Evolutionary conservation across 2,113 vertebrate genomes (phyloP).

Genomic region (Toxostoma redivivum): DNA sequence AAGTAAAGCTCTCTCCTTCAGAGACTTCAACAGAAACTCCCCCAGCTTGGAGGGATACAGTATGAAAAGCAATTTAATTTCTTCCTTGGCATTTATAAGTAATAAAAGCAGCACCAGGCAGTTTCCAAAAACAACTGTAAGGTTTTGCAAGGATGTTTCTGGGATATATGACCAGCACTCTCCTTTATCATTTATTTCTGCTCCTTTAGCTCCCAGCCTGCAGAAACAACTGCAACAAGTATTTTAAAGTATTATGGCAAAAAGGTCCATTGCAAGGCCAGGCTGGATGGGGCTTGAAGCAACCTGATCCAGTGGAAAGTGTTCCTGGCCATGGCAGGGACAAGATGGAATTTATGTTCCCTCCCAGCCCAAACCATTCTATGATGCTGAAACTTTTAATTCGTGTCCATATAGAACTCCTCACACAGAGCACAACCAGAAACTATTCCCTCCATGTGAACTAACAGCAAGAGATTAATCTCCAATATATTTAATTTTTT

Average conservation of each 20-base stretch:
- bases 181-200: neutral
- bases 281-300: neutral
- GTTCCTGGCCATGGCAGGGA: neutral
- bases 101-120: neutral
- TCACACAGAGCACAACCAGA: neutral
- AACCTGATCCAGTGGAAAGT: neutral
- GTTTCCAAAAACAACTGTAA: neutral
- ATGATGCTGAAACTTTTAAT: neutral
- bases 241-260: neutral
- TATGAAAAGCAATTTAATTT: constrained; percentile 16
- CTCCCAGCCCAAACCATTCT: neutral
- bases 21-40: neutral
- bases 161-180: neutral
- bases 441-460: neutral
- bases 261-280: neutral
- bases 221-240: neutral
- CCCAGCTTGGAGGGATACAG: neutral
- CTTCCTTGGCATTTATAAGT: constrained; percentile 13
- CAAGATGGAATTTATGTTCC: neutral
- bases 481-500: too few species aligned
- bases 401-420: rapidly evolving
- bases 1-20: constrained; percentile 14
- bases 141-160: neutral
- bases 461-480: neutral
- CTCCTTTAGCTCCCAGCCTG: neutral